Conservation (phyloP, 2,888 invertebrate genomes). For the Chloromyia formosa region DNA sequence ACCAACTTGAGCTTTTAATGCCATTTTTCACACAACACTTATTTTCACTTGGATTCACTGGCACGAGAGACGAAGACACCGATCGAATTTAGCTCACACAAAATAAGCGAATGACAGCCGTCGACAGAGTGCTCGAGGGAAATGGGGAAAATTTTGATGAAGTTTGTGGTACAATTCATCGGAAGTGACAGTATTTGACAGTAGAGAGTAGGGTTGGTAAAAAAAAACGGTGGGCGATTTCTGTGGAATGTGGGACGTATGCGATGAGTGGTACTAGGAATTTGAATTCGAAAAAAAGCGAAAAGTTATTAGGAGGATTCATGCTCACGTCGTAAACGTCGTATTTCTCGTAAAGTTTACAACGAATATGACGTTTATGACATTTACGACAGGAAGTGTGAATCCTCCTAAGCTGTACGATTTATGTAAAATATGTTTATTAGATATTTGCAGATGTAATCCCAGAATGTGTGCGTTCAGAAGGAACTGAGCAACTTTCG, state of each 20-base stretch:
- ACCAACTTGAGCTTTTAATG: constrained; percentile 86
- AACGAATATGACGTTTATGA: no score
- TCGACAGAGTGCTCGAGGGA: neutral
- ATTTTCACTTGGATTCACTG: neutral
- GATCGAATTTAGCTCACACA: constrained; percentile 30
- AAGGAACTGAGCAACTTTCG: no score
- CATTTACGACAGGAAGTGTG: no score
- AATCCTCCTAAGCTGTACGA: no score
- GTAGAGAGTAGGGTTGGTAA: constrained; percentile 1
- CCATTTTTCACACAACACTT: constrained; percentile 68
- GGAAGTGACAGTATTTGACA: neutral
- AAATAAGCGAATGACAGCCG: constrained; percentile 17
- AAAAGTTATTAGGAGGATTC: no score
- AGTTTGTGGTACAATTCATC: constrained; percentile 5
- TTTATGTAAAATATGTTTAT: no score
- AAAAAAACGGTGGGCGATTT: neutral
- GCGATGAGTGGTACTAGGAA: no score
- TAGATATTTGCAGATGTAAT: no score
- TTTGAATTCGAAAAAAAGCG: no score
- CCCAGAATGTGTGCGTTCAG: no score
- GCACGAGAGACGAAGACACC: neutral
- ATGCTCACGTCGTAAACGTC: no score
- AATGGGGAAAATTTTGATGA: neutral
- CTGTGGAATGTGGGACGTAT: neutral
- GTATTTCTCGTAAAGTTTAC: no score